phyloP scores from a whole-genome alignment of 2,888 invertebrate genomes.

The Drosophila dives region DNA sequence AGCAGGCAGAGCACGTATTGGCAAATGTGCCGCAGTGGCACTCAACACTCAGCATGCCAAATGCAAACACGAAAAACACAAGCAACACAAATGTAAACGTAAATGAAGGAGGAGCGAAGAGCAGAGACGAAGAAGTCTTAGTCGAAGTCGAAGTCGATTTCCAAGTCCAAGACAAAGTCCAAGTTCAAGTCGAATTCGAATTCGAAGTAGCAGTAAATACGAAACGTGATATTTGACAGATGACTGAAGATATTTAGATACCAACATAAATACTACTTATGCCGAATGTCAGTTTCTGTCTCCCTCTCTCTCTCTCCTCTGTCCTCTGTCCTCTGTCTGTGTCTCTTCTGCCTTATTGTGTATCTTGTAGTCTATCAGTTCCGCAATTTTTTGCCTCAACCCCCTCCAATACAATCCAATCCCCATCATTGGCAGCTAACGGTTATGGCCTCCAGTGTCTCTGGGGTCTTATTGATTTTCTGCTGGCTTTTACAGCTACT shows the following conservation, averaged over 20 bases:
- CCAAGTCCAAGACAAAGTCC: background rate
- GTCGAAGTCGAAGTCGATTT: slow-evolving; percentile 9
- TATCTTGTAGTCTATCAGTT: background rate
- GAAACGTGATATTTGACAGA: slow-evolving; percentile 81
- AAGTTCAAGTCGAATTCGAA: slow-evolving; percentile 13
- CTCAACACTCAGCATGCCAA: slow-evolving; percentile 70
- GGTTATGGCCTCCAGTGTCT: slow-evolving; percentile 55
- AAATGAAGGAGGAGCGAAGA: too few species aligned
- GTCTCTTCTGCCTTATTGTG: background rate
- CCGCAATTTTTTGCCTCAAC: background rate
- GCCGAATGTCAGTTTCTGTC: slow-evolving; percentile 42
- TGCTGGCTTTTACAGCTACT: slow-evolving; percentile 71
- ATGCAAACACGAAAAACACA: slow-evolving; percentile 58
- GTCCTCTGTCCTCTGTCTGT: background rate
- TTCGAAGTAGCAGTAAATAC: slow-evolving; percentile 55
- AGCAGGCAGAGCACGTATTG: slow-evolving; percentile 28
- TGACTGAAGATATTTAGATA: slow-evolving; percentile 78
- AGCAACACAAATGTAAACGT: slow-evolving; percentile 14
- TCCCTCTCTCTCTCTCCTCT: slow-evolving; percentile 9
- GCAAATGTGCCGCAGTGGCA: slow-evolving; percentile 61
- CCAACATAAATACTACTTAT: slow-evolving; percentile 78
- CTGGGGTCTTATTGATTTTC: slow-evolving; percentile 75
- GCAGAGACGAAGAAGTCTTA: background rate
- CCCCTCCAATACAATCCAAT: background rate
- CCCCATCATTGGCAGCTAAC: slow-evolving; percentile 1